phyloP scores from a whole-genome alignment of 2,888 invertebrate species.

The Erebia ligea region DNA sequence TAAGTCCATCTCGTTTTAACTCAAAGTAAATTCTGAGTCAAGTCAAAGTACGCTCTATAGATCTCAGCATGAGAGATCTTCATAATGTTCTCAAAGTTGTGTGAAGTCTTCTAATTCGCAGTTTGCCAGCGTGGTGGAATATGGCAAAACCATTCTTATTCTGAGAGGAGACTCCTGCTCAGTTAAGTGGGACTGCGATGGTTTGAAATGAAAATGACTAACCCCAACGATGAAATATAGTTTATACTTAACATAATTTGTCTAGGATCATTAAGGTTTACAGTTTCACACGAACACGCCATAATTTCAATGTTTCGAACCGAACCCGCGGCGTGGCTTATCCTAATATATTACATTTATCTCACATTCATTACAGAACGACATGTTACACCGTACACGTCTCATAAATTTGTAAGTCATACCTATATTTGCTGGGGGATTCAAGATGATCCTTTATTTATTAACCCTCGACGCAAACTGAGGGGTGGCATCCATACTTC shows the following conservation, averaged over 20 bases:
- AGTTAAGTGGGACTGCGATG: too few species aligned
- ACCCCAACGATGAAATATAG: background rate
- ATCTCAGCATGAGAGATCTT: too few species aligned
- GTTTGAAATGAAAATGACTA: background rate
- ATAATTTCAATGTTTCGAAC: slow-evolving; percentile 1
- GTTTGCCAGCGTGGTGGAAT: too few species aligned
- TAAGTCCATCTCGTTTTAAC: too few species aligned
- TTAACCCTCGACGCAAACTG: background rate
- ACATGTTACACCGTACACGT: slow-evolving; percentile 25
- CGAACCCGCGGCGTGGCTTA: slow-evolving; percentile 26
- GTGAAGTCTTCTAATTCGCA: too few species aligned
- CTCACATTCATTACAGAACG: slow-evolving; percentile 34
- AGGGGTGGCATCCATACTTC: too few species aligned
- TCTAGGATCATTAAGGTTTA: slow-evolving; percentile 1
- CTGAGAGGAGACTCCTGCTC: too few species aligned
- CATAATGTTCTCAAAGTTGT: too few species aligned
- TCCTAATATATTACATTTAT: slow-evolving; percentile 39
- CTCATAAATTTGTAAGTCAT: slow-evolving; percentile 32
- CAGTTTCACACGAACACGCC: slow-evolving; percentile 2
- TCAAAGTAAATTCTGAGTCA: too few species aligned
- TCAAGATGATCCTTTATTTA: background rate
- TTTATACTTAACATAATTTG: background rate
- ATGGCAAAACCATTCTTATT: too few species aligned
- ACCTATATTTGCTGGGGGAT: slow-evolving; percentile 11
- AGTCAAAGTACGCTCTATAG: too few species aligned